Conservation (phyloP, 2,888 invertebrate genomes). For the Latrodectus hesperus region DNA sequence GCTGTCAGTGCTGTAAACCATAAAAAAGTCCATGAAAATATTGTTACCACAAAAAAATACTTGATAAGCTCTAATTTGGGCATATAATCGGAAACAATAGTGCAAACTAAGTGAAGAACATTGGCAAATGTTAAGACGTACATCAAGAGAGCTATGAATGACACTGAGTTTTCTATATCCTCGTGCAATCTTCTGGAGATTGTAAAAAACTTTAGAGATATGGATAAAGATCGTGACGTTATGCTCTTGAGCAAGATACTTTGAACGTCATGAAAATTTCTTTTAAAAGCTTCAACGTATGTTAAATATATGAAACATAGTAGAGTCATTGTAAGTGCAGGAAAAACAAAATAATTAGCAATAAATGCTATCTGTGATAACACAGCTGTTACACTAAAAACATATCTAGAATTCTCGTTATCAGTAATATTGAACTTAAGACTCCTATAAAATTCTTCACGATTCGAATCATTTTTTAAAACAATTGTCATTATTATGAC, state of each 20-base stretch:
- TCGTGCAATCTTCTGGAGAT: background rate
- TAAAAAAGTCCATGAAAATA: conserved; percentile 27
- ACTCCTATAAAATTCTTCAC: background rate
- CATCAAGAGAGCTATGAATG: conserved; percentile 17
- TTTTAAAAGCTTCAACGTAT: background rate
- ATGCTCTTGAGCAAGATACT: background rate
- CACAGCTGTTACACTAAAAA: background rate
- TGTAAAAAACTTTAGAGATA: background rate
- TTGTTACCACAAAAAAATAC: background rate
- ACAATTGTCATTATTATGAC: background rate
- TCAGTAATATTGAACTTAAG: background rate
- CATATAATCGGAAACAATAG: conserved; percentile 8
- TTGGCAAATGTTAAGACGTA: conserved; percentile 30
- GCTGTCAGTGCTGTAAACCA: conserved; percentile 33
- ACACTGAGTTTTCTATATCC: conserved; percentile 19
- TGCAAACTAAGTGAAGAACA: conserved; percentile 23
- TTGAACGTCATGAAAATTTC: background rate
- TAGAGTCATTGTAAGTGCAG: conserved; percentile 22
- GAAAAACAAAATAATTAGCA: conserved; percentile 33
- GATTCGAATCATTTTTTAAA: background rate
- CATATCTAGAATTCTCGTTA: background rate
- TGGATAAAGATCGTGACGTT: background rate
- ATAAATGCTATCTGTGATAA: background rate
- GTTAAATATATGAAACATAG: conserved; percentile 25
- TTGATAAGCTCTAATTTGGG: background rate